These are phyloP conservation scores for Hozukius guyotensis DNA, from an alignment of 2,797 vertebrate genomes.

Conservation along the genomic window DNA sequence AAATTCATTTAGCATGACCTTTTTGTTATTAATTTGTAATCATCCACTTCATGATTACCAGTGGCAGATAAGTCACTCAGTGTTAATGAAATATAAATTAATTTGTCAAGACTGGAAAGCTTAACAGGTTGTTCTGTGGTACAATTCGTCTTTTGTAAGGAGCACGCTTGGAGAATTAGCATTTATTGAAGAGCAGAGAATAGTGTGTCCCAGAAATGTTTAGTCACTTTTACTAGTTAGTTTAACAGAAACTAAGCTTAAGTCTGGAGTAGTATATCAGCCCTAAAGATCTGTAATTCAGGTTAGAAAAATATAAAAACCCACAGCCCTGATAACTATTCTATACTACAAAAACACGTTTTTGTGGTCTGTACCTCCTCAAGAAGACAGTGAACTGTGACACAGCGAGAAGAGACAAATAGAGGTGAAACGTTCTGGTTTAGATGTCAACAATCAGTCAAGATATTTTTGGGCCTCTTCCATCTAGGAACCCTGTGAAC, in stretches of 20 bases:
- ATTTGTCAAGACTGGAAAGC: slow-evolving; percentile 25
- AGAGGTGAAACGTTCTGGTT: slow-evolving; percentile 14
- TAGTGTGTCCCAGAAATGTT: neutral
- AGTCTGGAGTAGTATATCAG: neutral
- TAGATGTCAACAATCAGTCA: slow-evolving; percentile 25
- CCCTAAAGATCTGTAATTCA: neutral
- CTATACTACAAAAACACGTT: neutral
- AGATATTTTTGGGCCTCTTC: slow-evolving; percentile 52
- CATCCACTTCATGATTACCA: slow-evolving; percentile 18
- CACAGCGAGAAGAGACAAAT: slow-evolving; percentile 9
- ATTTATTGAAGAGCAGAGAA: neutral
- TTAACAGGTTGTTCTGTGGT: neutral
- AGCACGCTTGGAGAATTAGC: neutral
- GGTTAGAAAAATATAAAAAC: neutral
- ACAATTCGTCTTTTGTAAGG: neutral
- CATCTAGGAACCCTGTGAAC: slow-evolving; percentile 32
- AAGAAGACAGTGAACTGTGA: slow-evolving; percentile 19
- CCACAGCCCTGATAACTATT: neutral
- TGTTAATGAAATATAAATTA: slow-evolving; percentile 34
- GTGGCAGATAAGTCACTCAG: slow-evolving; percentile 14
- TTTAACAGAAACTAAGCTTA: neutral
- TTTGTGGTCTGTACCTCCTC: neutral
- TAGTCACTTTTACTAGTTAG: neutral
- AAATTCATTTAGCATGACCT: slow-evolving; percentile 19
- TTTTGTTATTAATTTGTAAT: slow-evolving; percentile 22